Conservation (phyloP, 2,888 invertebrate genomes). For the Thera obeliscata region DNA sequence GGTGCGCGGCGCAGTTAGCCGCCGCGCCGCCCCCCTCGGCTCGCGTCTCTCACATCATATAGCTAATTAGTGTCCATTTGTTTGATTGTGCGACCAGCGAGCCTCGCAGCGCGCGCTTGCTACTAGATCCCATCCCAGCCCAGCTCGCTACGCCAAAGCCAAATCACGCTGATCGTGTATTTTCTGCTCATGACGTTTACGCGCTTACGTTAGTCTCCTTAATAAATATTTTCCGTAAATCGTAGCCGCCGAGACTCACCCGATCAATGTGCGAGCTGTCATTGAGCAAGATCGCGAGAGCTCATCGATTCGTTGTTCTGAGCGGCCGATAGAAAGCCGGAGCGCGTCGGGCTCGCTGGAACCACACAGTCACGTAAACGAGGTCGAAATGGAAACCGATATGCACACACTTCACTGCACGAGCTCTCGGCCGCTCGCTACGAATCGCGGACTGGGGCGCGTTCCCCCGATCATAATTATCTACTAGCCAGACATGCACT, state of each 20-base stretch:
- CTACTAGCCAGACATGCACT: slow-evolving; percentile 36
- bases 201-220: neutral
- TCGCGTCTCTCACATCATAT: slow-evolving; percentile 45
- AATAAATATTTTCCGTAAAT: slow-evolving; percentile 24
- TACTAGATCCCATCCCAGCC: slow-evolving; percentile 4
- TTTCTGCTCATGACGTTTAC: slow-evolving; percentile 17
- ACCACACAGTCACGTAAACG: slow-evolving; percentile 63
- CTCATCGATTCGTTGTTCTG: slow-evolving; percentile 66
- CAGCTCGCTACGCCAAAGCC: slow-evolving; percentile 5
- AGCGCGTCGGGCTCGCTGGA: slow-evolving; percentile 60
- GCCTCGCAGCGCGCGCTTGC: slow-evolving; percentile 36
- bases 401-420: slow-evolving; percentile 63
- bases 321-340: slow-evolving; percentile 64
- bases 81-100: slow-evolving; percentile 45
- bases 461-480: slow-evolving; percentile 7
- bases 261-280: slow-evolving; percentile 77
- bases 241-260: slow-evolving; percentile 60
- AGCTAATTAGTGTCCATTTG: slow-evolving; percentile 38
- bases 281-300: slow-evolving; percentile 62
- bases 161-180: slow-evolving; percentile 22
- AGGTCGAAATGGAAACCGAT: slow-evolving; percentile 71
- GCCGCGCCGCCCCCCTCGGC: slow-evolving; percentile 42
- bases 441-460: slow-evolving; percentile 31
- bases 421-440: slow-evolving; percentile 26
- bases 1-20: slow-evolving; percentile 40